Base-by-base conservation (phyloP, 2,888 invertebrate species). In the Melipona beecheii region DNA sequence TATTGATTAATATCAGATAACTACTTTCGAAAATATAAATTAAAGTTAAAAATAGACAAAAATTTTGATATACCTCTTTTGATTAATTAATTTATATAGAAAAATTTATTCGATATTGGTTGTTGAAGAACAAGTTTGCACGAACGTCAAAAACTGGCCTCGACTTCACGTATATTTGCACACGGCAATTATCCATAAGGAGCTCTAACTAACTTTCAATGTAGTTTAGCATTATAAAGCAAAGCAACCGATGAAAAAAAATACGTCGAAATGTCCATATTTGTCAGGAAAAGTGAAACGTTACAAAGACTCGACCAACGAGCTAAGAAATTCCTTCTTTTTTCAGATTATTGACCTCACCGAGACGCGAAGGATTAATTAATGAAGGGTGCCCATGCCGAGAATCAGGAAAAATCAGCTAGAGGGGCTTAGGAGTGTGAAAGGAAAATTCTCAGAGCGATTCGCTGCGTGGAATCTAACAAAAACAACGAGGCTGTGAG, bases 331-430 rank as follows among this genome's bases (percentile, higher is more conserved):
- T 64, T 54, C 56, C 31, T 81, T 70, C 74, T 70, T 69, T 60
- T 77, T 89, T n/a, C 87, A 85, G 87, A 85, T 85, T 65, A 54
- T 65, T 75, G 78, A 83, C 81, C 83, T 83, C 81, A 19, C 50
- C 75, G 75, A 64, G 69, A 77, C 81, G 84, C 81, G 68, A 85
- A 75, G 69, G 83, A 81, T 79, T 72, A 70, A 80, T 84, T 69
- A 78, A 87, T 77, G 82, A 85, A 74, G 78, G 88, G 80, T 84
- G 90, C 86, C 84, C 85, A 89, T 89, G 89, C 88, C 83, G 88
- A 83, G 76, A 81, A 80, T 70, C 54, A 81, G 73, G 83, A 90
- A 74, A 78, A 79, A 54, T 76, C 81, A 84, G 69, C 87, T 80
- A 86, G 86, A 79, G 86, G 83, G 82, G 68, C 68, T 83, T 75